Percentiles rank a stretch among this genome's conserved stretches.
Evolutionary conservation across 2,113 vertebrate species (phyloP).

Genomic region (Eidolon helvum): DNA sequence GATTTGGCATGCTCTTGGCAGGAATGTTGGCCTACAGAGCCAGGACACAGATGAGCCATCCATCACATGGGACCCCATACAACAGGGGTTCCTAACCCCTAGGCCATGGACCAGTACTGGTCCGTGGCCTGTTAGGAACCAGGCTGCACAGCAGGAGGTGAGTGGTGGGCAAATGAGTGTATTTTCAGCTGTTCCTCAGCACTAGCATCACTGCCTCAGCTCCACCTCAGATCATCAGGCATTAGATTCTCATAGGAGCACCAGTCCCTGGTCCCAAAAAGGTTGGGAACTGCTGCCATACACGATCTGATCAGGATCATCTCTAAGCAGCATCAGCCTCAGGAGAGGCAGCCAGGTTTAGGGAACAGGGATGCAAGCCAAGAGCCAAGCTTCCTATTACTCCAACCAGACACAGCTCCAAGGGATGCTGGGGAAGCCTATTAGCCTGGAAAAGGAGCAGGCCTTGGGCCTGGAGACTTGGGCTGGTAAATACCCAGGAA

Average conservation of each 20-base stretch:
- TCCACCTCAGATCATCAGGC: too few relatives aligned
- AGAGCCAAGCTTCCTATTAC: not conserved
- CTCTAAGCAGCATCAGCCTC: not conserved
- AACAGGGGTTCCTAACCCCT: too few relatives aligned
- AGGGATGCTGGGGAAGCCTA: not conserved
- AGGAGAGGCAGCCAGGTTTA: not conserved
- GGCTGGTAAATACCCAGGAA: not conserved
- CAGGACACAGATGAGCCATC: not conserved
- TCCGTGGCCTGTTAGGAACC: too few relatives aligned
- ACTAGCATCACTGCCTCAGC: too few relatives aligned
- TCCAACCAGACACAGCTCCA: not conserved
- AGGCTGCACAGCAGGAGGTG: too few relatives aligned
- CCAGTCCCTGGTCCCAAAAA: too few relatives aligned
- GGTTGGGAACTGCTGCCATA: too few relatives aligned
- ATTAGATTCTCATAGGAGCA: too few relatives aligned
- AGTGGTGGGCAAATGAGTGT: too few relatives aligned
- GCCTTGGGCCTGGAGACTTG: not conserved
- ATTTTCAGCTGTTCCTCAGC: too few relatives aligned
- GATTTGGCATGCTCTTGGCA: not conserved
- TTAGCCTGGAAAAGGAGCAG: not conserved
- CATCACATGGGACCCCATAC: rapidly evolving
- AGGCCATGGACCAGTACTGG: too few relatives aligned
- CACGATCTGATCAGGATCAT: rapidly evolving
- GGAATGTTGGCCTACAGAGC: not conserved
- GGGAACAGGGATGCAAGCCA: not conserved